Base-by-base conservation (phyloP, 2,113 vertebrate genomes). In the Takifugu flavidus region DNA sequence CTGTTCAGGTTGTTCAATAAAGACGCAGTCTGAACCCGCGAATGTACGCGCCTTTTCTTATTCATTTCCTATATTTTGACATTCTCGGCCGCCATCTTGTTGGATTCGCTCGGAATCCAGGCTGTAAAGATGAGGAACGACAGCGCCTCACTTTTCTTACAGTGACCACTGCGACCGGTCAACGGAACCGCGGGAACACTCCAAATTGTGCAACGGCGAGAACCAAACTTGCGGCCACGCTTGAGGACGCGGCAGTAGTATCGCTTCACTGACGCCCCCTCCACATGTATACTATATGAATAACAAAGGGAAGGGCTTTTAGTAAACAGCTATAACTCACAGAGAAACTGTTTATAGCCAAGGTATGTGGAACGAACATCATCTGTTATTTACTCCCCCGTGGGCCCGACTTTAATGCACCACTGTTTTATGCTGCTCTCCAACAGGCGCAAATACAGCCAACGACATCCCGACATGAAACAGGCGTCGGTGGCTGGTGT, bases 251-350 rank as follows among this genome's bases (percentile, higher is more conserved):
- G 46, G 51, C 57, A 62, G 57, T 52, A 72, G 67, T 69, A 66
- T 39, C 59, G 63, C 74, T 78, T 79, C 71, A 80, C 69, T 56
- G 81, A 81, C 80, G 75, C 68, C 64, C 20, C 71, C 27, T 6
- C 67, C 65, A 51, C 68, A 62, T 47, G 45, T n/a, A n/a, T 65
- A 71, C 70, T 71, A 74, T 70, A 75, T 71, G 70, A 74, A 85
- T 78, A 85, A 83, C 75, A 86, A 82, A 79, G 82, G 59, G 77
- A 70, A 74, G 72, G 72, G 77, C 84, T 87, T 87, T 82, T 83
- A 89, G 86, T 86, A 89, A 89, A 89, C 78, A 63, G 74, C 76
- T 28, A 80, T 87, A 83, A 89, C 82, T 89, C 86, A 86, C 34
- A 31, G 66, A 29, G 61, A 77, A 80, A 74, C 53, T 89, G 88